Base-by-base conservation (phyloP, 1,140 invertebrate genomes). In the Homalodisca vitripennis region DNA sequence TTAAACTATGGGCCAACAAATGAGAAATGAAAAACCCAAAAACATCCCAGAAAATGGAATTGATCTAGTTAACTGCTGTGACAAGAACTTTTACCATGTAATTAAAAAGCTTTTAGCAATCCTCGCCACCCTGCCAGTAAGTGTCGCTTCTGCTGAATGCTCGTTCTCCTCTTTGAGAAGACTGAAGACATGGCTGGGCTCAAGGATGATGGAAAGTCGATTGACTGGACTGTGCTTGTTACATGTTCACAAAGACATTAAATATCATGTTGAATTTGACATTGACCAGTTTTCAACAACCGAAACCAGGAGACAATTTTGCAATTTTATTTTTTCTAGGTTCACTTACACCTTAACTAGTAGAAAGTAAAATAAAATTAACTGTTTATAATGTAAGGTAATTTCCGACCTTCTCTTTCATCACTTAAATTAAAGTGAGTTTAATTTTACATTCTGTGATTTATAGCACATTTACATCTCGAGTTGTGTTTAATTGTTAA, bases 231-330 rank as follows among this genome's bases (percentile, higher is more conserved):
- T 53, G 12, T 53, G 48, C 20, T 22, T 53, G 6, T 22, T 53
- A 14, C 48, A 53, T 53, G 22, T 22, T 14, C 48, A 53, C 48
- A 53, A 22, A 53, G 48, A 53, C 48, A 53, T 53, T 14, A 20
- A 53, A 14, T 12, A 12, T 3, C 3, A 53, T 20, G 20, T 53
- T 53, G 22, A 53, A 12, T 12, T 3, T n/a, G 22, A 12, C 48
- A 53, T 53, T 53, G 48, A 53, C 20, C 48, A 20, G 6, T 53
- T 53, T 53, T 12, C 48, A n/a, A n/a, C n/a, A n/a, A n/a, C n/a
- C n/a, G n/a, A n/a, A n/a, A n/a, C n/a, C n/a, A n/a, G n/a, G n/a
- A n/a, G n/a, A n/a, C n/a, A n/a, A n/a, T n/a, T n/a, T n/a, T n/a
- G n/a, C n/a, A n/a, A n/a, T n/a, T n/a, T n/a, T n/a, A n/a, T n/a